Evolutionary conservation across 2,797 vertebrate genomes (phyloP).

Genomic region (Falco berigora): DNA sequence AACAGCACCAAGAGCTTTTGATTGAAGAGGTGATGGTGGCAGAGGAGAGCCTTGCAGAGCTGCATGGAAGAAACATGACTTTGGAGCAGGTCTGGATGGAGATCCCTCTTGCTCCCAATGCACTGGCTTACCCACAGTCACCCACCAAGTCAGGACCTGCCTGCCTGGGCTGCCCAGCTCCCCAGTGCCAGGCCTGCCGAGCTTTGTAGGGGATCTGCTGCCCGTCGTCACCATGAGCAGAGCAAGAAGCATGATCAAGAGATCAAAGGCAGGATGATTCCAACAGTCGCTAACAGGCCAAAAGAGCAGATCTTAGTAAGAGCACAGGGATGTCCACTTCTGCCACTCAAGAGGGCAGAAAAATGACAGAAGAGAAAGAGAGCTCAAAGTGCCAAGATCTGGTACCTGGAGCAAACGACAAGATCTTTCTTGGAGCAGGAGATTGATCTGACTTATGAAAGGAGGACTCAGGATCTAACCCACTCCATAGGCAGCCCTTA

Average conservation of each 20-base stretch:
- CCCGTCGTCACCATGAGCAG: accelerated
- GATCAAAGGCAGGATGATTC: neutral
- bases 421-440: neutral
- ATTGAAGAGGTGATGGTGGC: too few relatives aligned
- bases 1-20: neutral
- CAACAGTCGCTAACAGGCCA: neutral
- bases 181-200: neutral
- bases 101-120: neutral
- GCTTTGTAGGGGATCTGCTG: neutral
- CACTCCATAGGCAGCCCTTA: neutral
- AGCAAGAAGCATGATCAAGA: neutral
- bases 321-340: neutral
- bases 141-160: neutral
- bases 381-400: neutral
- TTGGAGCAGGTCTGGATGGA: neutral
- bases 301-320: neutral
- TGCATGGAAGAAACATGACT: neutral
- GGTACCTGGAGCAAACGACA: neutral
- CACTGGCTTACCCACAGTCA: neutral
- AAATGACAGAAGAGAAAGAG: neutral
- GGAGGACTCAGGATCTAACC: neutral
- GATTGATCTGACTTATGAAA: neutral
- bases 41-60: neutral
- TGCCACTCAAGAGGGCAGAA: neutral
- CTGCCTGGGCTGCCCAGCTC: neutral